Percentiles rank a stretch among this genome's conserved stretches.
Evolutionary conservation across 2,888 invertebrate species (phyloP).

Genomic region (Pimpla rufipes): DNA sequence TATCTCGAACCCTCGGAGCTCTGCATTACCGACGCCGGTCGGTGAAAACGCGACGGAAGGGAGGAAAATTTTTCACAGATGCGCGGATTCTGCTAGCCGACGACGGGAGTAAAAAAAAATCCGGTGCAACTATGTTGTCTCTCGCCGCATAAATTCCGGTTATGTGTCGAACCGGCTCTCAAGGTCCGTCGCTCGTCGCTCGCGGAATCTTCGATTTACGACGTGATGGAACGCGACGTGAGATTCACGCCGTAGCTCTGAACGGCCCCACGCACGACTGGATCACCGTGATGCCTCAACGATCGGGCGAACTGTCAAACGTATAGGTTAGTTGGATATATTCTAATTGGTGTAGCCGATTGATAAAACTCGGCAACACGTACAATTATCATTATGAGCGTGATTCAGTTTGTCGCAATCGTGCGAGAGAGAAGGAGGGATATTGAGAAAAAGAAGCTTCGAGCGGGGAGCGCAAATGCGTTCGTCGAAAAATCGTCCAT

Average conservation of each 20-base stretch:
- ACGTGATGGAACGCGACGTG: neutral
- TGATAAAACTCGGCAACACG: slow-evolving; percentile 9
- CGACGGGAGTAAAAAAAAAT: neutral
- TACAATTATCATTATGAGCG: slow-evolving; percentile 3
- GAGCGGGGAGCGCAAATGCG: neutral
- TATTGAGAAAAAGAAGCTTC: neutral
- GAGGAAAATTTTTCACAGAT: no score
- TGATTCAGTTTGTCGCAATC: slow-evolving; percentile 5
- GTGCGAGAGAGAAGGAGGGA: neutral
- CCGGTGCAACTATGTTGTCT: neutral
- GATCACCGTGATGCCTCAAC: neutral
- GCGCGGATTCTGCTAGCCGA: neutral
- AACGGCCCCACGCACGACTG: neutral
- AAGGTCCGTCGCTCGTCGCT: slow-evolving; percentile 17
- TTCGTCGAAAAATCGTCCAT: slow-evolving; percentile 9
- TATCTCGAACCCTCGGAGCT: neutral
- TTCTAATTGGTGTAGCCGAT: slow-evolving; percentile 11
- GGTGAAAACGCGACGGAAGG: no score
- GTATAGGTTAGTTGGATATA: slow-evolving; percentile 30
- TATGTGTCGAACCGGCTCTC: slow-evolving; percentile 54
- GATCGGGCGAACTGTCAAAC: slow-evolving; percentile 12
- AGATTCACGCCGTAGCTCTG: neutral
- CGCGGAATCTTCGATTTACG: neutral
- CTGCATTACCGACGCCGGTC: neutral
- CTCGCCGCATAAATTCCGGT: slow-evolving; percentile 25